phyloP scores from a whole-genome alignment of 2,113 vertebrate species.

The Cariama cristata region DNA sequence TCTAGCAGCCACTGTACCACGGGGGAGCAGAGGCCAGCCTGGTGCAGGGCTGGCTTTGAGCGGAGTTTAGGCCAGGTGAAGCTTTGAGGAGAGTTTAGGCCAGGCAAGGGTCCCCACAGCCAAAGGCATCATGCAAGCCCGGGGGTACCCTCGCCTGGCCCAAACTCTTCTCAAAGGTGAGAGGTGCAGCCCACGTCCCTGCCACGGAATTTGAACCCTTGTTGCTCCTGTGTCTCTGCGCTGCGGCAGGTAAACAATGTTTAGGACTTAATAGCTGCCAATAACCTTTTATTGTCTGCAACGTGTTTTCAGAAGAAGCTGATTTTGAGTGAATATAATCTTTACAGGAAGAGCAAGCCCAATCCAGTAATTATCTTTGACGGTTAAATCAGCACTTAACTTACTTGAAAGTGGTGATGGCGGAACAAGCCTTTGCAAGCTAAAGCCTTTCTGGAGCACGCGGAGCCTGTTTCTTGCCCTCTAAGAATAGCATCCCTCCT shows the following conservation, averaged over 20 bases:
- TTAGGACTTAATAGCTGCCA: constrained; percentile 26
- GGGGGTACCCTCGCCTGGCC: no score
- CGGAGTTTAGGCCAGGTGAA: neutral
- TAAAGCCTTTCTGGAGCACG: neutral
- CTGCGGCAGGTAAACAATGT: neutral
- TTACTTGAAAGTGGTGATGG: neutral
- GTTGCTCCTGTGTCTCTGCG: neutral
- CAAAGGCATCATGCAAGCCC: accelerated
- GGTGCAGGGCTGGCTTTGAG: neutral
- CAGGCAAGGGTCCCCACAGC: neutral
- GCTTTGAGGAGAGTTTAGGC: neutral
- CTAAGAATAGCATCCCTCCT: constrained; percentile 8
- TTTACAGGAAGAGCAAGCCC: neutral
- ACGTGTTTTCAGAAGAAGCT: constrained; percentile 3
- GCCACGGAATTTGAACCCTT: neutral
- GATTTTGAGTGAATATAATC: neutral
- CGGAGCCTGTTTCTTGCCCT: neutral
- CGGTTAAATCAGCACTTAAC: constrained; percentile 18
- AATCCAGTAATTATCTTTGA: constrained; percentile 9
- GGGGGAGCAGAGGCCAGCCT: neutral
- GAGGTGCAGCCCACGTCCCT: neutral
- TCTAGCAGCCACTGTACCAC: accelerated
- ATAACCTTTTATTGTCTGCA: constrained; percentile 30
- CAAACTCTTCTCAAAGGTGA: neutral
- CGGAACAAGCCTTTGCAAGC: constrained; percentile 62